Base-by-base conservation (phyloP, 1,140 invertebrate species). In the Stenopsyche tienmushanensis region DNA sequence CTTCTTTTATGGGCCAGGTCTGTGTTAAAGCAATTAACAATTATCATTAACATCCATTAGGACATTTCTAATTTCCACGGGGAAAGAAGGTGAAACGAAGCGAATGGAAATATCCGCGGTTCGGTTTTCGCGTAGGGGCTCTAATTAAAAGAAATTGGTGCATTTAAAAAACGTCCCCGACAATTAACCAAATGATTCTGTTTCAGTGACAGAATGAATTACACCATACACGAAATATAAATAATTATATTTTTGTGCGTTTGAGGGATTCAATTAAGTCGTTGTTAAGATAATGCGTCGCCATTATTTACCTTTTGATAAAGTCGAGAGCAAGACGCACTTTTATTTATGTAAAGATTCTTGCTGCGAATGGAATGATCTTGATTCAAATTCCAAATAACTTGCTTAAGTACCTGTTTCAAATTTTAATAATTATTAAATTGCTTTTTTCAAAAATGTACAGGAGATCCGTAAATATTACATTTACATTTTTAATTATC, bases 11-110 rank as follows among this genome's bases (percentile, higher is more conserved):
- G 62, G 39, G 18, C 13, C 53, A 44, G 42, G 60, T 67, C 59
- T 50, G 53, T 58, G 59, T 63, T 26, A 45, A 25, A 18, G 47
- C 62, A 64, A 68, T 68, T 68, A 68, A 68, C 66, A 68, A 68
- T 64, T 62, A 68, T 62, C 66, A 68, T 68, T 59, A 68, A 64
- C 66, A 68, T 68, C 59, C 66, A 68, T 68, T 68, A 68, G 57
- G 25, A 60, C 44, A 44, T 60, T 60, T 47, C 57, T 60, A 60
- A 60, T 60, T 60, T 47, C n/a, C 41, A 20, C 5, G 52, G 13
- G 25, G 21, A 13, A 2, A 13, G 29, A 34, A 13, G 13, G 23
- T 18, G 26, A 21, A 41, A 41, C 53, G 34, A 20, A 57, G 25
- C 50, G 21, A 53, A 53, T 29, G 25, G 50, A 25, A 53, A 49